Evolutionary conservation across 2,797 vertebrate species (phyloP).

Genomic region (Phoeniculus purpureus): DNA sequence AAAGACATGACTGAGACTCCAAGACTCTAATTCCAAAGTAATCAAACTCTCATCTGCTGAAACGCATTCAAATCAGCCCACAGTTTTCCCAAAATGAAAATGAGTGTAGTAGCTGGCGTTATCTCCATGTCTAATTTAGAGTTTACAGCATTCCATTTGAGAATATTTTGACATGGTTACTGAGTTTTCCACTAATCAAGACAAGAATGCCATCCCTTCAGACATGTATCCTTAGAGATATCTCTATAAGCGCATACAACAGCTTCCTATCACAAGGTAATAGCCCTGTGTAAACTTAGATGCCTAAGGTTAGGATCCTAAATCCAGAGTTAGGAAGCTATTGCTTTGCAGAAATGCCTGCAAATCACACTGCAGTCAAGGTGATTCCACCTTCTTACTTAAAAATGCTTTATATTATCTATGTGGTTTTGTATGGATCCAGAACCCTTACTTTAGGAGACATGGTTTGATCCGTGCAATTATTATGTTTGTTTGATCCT

Average conservation of each 20-base stretch:
- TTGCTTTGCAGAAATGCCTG: background rate
- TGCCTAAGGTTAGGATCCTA: background rate
- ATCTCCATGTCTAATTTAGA: conserved; percentile 5
- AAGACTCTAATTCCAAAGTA: background rate
- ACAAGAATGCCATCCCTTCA: background rate
- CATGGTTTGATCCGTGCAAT: background rate
- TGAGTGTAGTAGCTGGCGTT: background rate
- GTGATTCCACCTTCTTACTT: background rate
- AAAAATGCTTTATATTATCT: background rate
- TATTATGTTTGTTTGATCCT: conserved; percentile 6
- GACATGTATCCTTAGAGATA: background rate
- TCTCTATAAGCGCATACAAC: background rate
- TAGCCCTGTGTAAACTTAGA: background rate
- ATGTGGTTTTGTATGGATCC: background rate
- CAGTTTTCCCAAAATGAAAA: background rate
- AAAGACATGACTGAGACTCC: background rate
- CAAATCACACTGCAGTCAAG: background rate
- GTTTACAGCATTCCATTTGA: background rate
- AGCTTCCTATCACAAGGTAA: background rate
- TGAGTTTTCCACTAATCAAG: background rate
- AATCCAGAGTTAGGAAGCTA: background rate
- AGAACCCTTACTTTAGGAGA: background rate
- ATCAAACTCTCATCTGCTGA: background rate
- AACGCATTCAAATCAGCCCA: background rate
- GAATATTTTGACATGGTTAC: background rate